A percentile compares a stretch with the other conserved stretches of the same genome.
Evolutionary conservation across 92 coral and sea anemone species (phyloP).

Genomic region (Umimayanthus chanpuru): DNA sequence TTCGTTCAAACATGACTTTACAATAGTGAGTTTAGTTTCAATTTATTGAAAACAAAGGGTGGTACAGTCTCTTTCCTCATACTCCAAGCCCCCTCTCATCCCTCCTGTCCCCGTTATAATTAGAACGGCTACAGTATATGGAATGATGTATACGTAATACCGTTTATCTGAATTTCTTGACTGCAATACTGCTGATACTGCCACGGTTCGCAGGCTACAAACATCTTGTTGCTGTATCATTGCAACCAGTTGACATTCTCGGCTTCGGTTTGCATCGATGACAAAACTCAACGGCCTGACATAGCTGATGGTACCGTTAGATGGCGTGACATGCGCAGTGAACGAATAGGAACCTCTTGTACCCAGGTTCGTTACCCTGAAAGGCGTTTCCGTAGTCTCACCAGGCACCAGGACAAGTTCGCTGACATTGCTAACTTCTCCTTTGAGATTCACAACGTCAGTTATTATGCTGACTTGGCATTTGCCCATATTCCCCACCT

Average conservation of each 20-base stretch:
- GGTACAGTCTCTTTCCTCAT: too few relatives aligned
- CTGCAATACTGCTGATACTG: constrained; percentile 4
- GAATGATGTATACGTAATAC: neutral
- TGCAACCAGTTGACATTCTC: constrained; percentile 18
- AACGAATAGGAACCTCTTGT: constrained; percentile 33
- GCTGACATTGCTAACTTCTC: constrained; percentile 13
- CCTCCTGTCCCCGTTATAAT: too few relatives aligned
- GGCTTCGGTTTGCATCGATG: constrained; percentile 11
- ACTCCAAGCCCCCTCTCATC: too few relatives aligned
- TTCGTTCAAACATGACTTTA: too few relatives aligned
- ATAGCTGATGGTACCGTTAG: neutral
- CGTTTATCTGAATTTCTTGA: neutral
- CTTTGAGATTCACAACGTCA: constrained; percentile 41
- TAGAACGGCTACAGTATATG: neutral
- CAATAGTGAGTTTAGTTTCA: too few relatives aligned
- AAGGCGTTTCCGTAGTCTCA: neutral
- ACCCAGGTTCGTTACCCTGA: constrained; percentile 28
- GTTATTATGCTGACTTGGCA: constrained; percentile 45
- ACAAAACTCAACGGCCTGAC: constrained; percentile 18
- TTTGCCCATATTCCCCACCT: constrained; percentile 55
- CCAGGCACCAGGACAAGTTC: constrained; percentile 29
- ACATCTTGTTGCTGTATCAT: neutral
- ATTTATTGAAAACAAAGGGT: too few relatives aligned
- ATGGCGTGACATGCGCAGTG: constrained; percentile 22
- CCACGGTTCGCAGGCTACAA: constrained; percentile 16